Base-by-base conservation (phyloP, 2,888 invertebrate genomes). In the Heliconius ethilla region DNA sequence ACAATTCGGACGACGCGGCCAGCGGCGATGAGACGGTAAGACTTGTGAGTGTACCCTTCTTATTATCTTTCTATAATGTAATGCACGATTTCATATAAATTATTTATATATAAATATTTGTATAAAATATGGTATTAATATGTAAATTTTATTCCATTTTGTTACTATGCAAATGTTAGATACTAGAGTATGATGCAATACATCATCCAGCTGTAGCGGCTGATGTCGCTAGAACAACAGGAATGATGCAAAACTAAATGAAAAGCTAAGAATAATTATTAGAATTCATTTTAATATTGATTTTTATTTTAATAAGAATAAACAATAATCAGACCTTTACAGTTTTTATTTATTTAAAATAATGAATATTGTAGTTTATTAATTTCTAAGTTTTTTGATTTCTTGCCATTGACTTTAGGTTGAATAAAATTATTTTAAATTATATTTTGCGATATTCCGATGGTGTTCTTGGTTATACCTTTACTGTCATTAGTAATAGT, bases 1-100 rank as follows among this genome's bases (percentile, higher is more conserved):
- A 98, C 89, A 98, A 98, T 89, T 98, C 98, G 0, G 98, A 98
- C 93, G 97, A 97, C 87, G 97, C 98, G 79, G 97, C 97, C 83
- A 97, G 97, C 88, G 97, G 97, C 87, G 98, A 98, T 91, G 98
- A 98, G 95, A 96, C 97, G 90, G 97, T 97, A 95, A 96, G 95
- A 94, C 90, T 93, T 92, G 93, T 92, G 93, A 93, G 94, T 93
- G 93, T 91, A 87, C 87, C 84, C 85, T 81, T 83, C 81, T 82
- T 83, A 82, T 82, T 84, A 83, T 82, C 81, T 81, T 77, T 80
- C 79, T 75, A 51, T 76, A 75, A 51, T 81, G 80, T 83, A 84
- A 78, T 82, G 82, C 79, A 79, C 81, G 78, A 80, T 40, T 25
- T 59, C 59, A 25, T 27, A 63, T 37, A 73, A 29, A 29, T 70